These are phyloP conservation scores for Nematostella vectensis DNA, from an alignment of 92 coral and sea anemone species.

Conservation along the genomic window DNA sequence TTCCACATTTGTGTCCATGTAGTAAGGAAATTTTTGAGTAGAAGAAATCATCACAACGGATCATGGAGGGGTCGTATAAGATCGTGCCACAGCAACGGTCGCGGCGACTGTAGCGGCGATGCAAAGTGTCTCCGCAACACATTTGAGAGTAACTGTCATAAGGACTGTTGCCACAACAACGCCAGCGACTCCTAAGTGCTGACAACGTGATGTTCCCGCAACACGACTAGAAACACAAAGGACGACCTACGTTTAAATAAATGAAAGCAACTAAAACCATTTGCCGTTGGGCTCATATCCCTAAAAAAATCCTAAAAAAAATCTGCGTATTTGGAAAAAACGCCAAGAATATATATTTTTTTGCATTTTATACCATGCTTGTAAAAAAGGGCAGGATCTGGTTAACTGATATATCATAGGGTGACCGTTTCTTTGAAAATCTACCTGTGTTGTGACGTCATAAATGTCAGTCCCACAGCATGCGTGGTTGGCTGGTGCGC, in stretches of 20 bases:
- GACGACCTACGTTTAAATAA: too few relatives aligned
- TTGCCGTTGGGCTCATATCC: too few relatives aligned
- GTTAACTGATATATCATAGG: too few relatives aligned
- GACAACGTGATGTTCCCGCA: conserved; percentile 23
- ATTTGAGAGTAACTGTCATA: conserved; percentile 14
- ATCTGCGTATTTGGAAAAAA: too few relatives aligned
- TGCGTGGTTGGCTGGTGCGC: background rate
- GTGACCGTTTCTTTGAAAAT: too few relatives aligned
- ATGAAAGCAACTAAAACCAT: too few relatives aligned
- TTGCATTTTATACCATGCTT: too few relatives aligned
- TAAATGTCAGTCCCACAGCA: conserved; percentile 27
- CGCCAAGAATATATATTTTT: too few relatives aligned
- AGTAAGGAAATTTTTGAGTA: conserved; percentile 7
- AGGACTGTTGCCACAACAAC: conserved; percentile 20
- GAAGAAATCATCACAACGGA: conserved; percentile 12
- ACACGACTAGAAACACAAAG: conserved; percentile 4
- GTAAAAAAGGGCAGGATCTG: too few relatives aligned
- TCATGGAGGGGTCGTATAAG: conserved; percentile 9
- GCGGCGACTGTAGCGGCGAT: background rate
- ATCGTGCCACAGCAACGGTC: conserved; percentile 23
- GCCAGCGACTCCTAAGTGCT: conserved; percentile 16
- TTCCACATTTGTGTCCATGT: conserved; percentile 7
- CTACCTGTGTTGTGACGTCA: conserved; percentile 29
- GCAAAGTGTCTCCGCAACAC: conserved; percentile 11
- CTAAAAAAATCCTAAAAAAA: too few relatives aligned